Percentiles rank a stretch among this genome's conserved stretches.
Conservation (phyloP, 2,113 vertebrate species). For the Ptilonorhynchus violaceus region DNA sequence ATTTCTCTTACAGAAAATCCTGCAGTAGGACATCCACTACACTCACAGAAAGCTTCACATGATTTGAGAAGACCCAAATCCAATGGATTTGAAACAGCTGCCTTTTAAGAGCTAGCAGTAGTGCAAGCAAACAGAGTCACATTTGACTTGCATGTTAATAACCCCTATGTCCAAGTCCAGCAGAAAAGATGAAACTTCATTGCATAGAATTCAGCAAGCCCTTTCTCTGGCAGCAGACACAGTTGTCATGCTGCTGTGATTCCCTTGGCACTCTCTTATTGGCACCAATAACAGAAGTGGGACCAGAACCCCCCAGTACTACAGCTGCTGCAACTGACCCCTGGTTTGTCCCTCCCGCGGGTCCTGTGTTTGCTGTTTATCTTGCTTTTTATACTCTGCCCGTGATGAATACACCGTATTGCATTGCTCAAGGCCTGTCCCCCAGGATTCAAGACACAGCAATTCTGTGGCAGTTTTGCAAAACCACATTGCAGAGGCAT, state of each 20-base stretch:
- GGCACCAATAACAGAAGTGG: background rate
- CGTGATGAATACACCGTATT: background rate
- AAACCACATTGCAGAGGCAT: slow-evolving; percentile 3
- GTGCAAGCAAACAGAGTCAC: background rate
- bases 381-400: background rate
- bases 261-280: background rate
- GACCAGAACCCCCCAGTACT: background rate
- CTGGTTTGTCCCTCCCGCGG: background rate
- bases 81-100: background rate
- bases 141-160: background rate
- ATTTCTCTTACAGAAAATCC: background rate
- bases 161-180: background rate
- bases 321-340: background rate
- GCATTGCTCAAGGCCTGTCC: background rate
- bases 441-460: background rate
- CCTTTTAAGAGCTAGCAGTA: background rate
- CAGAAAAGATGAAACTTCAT: background rate
- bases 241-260: background rate
- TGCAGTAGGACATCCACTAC: background rate
- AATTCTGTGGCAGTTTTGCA: background rate
- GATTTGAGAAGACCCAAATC: background rate
- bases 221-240: background rate
- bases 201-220: background rate
- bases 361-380: slow-evolving; percentile 10
- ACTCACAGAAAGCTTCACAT: background rate